Percentiles rank a stretch among this genome's conserved stretches.
Conservation (phyloP, 2,888 invertebrate genomes). For the Drepana falcataria region DNA sequence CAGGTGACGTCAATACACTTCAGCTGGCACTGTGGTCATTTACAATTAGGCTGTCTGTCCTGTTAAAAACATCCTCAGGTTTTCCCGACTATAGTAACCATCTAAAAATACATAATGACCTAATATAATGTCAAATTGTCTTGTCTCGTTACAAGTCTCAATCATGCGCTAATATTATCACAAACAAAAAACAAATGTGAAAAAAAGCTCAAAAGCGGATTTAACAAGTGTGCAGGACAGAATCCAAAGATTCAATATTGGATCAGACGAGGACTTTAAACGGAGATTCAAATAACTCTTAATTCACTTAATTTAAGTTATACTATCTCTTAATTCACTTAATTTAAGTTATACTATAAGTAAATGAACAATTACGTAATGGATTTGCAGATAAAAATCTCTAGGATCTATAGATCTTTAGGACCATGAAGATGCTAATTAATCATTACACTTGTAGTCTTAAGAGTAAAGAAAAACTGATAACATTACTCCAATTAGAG, state of each 20-base stretch:
- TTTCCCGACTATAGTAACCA: slow-evolving; percentile 44
- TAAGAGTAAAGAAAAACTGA: not conserved
- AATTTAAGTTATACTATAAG: not conserved
- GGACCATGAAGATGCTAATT: too few species aligned
- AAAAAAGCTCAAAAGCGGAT: slow-evolving; percentile 66
- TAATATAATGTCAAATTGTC: slow-evolving; percentile 66
- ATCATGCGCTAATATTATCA: slow-evolving; percentile 70
- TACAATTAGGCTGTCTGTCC: slow-evolving; percentile 21
- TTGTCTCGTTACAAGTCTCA: slow-evolving; percentile 69
- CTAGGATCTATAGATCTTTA: too few species aligned
- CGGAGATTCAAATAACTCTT: slow-evolving; percentile 29
- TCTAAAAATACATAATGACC: slow-evolving; percentile 71
- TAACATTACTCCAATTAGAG: slow-evolving; percentile 3
- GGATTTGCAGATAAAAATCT: too few species aligned
- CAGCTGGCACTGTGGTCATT: slow-evolving; percentile 6
- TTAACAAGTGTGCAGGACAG: slow-evolving; percentile 61
- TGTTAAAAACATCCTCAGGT: slow-evolving; percentile 37
- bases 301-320: slow-evolving; percentile 10
- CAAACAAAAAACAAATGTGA: slow-evolving; percentile 60
- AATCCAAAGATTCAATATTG: slow-evolving; percentile 62
- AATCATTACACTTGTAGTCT: slow-evolving; percentile 6
- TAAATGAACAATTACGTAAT: too few species aligned
- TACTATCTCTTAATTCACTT: slow-evolving; percentile 16
- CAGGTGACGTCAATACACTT: slow-evolving; percentile 21
- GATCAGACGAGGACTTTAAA: slow-evolving; percentile 45